Base-by-base conservation (phyloP, 2,888 invertebrate genomes). In the Hyles lineata region DNA sequence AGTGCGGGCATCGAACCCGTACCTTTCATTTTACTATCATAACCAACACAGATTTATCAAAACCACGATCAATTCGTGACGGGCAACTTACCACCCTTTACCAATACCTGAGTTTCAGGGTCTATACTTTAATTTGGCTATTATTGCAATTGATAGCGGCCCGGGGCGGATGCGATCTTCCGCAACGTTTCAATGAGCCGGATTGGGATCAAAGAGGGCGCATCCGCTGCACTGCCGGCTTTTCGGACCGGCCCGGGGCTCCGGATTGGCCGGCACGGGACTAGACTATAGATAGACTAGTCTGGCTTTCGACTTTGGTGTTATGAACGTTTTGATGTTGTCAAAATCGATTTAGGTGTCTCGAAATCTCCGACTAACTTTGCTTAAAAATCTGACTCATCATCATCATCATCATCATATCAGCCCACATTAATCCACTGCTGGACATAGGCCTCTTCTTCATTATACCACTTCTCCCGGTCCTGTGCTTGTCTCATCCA, bases 131-230 rank as follows among this genome's bases (percentile, higher is more conserved):
- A 55, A 55, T 55, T 55, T n/a, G 9, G 59, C 11, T 61, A 61
- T 29, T 23, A 61, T 61, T 61, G 21, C 25, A 35, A n/a, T 63
- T 35, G 55, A n/a, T 17, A 55, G 17, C 7, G 55, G 55, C 55
- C 19, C 6, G 17, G 55, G 55, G 19, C 55, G 55, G 55, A 11
- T 43, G 63, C 63, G n/a, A 63, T 35, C 63, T 35, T 63, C 63
- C 63, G 21, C 35, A 11, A 5, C 15, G 63, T 43, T 43, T 63
- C 35, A 63, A 63, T 63, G 43, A 63, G 43, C n/a, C 35, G 21
- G n/a, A 63, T 63, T 63, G 63, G 43, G 43, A 43, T 63, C 63
- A 63, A 63, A 63, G 63, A 29, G 63, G 4, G 15, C 21, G 21
- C 21, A 63, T 63, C 63, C 43, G 63, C 15, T 21, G 43, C 35